Conservation (phyloP, 2,888 invertebrate species). For the Periphyllus acericola region DNA sequence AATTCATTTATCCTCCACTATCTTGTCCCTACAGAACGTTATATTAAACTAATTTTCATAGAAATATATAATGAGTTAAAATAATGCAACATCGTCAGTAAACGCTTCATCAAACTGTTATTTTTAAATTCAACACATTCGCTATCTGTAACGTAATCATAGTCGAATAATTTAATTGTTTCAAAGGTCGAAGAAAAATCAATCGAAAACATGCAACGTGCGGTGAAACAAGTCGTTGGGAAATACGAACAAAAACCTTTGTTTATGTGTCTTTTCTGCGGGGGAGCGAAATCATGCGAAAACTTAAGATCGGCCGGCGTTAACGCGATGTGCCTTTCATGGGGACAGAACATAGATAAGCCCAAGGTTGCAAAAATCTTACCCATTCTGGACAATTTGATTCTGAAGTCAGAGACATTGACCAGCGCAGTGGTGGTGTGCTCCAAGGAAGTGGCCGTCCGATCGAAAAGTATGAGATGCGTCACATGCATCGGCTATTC, state of each 20-base stretch:
- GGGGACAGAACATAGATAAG: not conserved
- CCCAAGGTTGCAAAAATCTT: conserved; percentile 12
- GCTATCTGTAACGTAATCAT: too few species aligned
- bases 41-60: too few species aligned
- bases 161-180: too few species aligned
- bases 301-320: not conserved
- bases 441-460: not conserved
- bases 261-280: conserved; percentile 35
- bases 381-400: conserved; percentile 10
- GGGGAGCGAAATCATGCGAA: conserved; percentile 28
- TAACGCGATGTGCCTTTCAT: conserved; percentile 23
- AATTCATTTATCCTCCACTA: too few species aligned
- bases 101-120: too few species aligned
- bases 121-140: too few species aligned
- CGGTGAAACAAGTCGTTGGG: not conserved
- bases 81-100: too few species aligned
- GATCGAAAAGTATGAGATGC: not conserved
- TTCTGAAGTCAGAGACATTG: not conserved
- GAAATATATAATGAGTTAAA: too few species aligned
- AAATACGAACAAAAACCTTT: not conserved
- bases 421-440: conserved; percentile 26
- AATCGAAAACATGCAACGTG: conserved; percentile 23
- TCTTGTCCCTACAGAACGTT: too few species aligned
- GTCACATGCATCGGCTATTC: too few species aligned
- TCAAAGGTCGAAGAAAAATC: conserved; percentile 16